phyloP scores from a whole-genome alignment of 2,797 vertebrate species.

The Fundulus diaphanus region DNA sequence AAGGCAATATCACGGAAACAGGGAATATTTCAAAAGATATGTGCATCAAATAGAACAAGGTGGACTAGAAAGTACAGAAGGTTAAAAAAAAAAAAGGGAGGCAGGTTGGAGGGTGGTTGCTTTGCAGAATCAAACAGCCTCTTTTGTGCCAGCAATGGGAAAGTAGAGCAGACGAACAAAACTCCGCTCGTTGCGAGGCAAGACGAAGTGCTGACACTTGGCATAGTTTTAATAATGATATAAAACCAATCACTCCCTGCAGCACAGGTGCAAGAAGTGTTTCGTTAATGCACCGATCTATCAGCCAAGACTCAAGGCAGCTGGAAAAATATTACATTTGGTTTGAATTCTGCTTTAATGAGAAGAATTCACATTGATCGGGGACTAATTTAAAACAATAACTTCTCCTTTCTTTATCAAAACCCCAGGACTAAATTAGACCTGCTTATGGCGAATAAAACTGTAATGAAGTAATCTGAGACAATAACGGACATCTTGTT shows the following conservation, averaged over 20 bases:
- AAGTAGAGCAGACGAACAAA: constrained; percentile 40
- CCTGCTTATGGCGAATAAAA: not conserved
- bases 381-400: constrained; percentile 19
- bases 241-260: constrained; percentile 19
- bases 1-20: constrained; percentile 67
- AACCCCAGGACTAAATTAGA: constrained; percentile 6
- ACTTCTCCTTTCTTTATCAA: not conserved
- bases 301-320: not conserved
- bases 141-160: constrained; percentile 35
- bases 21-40: constrained; percentile 70
- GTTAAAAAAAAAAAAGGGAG: not conserved
- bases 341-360: constrained; percentile 16
- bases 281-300: constrained; percentile 9
- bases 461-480: not conserved
- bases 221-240: constrained; percentile 12
- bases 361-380: constrained; percentile 10
- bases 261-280: constrained; percentile 15
- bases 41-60: constrained; percentile 54
- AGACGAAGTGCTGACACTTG: constrained; percentile 22
- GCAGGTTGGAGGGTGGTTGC: not conserved
- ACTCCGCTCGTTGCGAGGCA: constrained; percentile 39
- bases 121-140: constrained; percentile 54
- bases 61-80: constrained; percentile 20
- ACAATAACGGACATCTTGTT: not conserved
- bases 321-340: constrained; percentile 18